These are phyloP conservation scores for Toxostoma redivivum DNA, from an alignment of 2,113 vertebrate species.

Conservation along the genomic window DNA sequence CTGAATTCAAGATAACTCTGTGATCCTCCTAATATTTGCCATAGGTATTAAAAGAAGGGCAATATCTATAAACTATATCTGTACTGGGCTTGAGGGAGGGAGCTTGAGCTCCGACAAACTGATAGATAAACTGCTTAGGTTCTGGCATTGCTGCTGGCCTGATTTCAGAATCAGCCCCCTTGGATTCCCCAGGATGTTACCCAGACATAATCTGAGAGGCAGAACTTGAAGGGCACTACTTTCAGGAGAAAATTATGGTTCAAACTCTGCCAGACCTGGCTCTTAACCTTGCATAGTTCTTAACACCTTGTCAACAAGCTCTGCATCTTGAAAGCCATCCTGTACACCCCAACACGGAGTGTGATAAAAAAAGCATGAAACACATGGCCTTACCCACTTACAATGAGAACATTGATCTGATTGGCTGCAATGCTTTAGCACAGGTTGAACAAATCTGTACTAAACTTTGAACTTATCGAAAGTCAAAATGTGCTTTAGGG, in stretches of 20 bases:
- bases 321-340: not conserved
- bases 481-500: not conserved
- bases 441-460: not conserved
- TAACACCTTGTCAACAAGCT: not conserved
- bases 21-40: not conserved
- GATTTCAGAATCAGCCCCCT: not conserved
- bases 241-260: not conserved
- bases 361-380: not conserved
- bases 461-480: not conserved
- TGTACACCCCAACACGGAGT: not conserved
- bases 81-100: not conserved
- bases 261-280: not conserved
- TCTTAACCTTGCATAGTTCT: not conserved
- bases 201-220: not conserved
- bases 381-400: accelerated
- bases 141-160: not conserved
- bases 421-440: not conserved
- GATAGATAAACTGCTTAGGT: not conserved
- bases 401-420: not conserved
- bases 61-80: not conserved
- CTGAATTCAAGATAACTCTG: not conserved
- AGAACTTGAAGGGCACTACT: not conserved
- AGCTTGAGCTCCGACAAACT: not conserved
- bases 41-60: not conserved
- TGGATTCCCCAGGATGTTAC: accelerated